Conservation (phyloP, 2,113 vertebrate genomes). For the Heteronetta atricapilla region DNA sequence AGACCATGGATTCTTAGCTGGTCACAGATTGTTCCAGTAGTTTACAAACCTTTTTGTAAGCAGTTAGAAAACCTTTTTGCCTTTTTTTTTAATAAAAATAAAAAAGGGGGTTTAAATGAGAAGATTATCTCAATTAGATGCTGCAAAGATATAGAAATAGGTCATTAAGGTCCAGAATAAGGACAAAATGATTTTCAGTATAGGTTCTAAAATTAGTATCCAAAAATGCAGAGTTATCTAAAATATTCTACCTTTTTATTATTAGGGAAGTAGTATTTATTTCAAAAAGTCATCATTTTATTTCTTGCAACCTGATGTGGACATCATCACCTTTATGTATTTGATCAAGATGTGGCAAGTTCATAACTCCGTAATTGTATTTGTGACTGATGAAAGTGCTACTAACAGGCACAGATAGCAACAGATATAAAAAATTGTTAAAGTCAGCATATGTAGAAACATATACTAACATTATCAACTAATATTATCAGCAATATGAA, state of each 20-base stretch:
- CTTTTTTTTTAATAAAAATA: too few relatives aligned
- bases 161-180: neutral
- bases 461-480: neutral
- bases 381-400: neutral
- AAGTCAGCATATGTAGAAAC: neutral
- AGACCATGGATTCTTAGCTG: neutral
- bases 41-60: neutral
- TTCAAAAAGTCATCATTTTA: neutral
- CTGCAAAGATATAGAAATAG: neutral
- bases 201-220: accelerated
- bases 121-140: neutral
- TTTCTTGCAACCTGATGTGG: neutral
- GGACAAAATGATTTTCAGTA: neutral
- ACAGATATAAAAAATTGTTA: neutral
- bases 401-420: neutral
- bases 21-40: neutral
- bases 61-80: neutral
- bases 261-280: neutral
- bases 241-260: neutral
- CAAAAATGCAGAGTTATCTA: neutral
- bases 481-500: neutral
- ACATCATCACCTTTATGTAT: neutral
- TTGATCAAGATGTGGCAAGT: neutral
- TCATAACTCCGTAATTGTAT: neutral
- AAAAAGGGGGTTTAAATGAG: neutral